These are phyloP conservation scores for Dysmachus trigonus DNA, from an alignment of 2,888 invertebrate species.

Conservation along the genomic window DNA sequence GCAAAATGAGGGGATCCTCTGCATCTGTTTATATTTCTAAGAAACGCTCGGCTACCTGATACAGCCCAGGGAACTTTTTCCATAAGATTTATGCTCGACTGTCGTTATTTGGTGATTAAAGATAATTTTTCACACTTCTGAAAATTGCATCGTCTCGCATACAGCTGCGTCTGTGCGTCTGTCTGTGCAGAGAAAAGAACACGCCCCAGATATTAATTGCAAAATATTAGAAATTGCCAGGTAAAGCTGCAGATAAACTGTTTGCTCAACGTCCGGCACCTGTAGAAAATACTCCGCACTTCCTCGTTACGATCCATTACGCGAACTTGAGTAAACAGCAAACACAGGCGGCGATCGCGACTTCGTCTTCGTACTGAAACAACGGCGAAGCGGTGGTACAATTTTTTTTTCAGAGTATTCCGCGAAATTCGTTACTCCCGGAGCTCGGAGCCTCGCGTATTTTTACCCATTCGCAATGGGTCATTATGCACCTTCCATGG, in stretches of 20 bases:
- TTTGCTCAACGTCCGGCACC: constrained; percentile 20
- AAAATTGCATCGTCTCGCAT: background rate
- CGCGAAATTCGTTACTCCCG: constrained; percentile 3
- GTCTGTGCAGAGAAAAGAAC: background rate
- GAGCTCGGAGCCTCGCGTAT: background rate
- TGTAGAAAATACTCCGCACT: background rate
- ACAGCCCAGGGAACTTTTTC: background rate
- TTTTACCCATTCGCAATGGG: constrained; percentile 40
- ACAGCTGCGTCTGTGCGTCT: background rate
- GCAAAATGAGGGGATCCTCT: constrained; percentile 14
- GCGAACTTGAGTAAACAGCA: constrained; percentile 15
- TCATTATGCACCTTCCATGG: constrained; percentile 38
- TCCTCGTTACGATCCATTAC: constrained; percentile 18
- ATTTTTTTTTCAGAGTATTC: background rate
- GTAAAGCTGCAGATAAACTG: background rate
- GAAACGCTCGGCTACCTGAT: constrained; percentile 33
- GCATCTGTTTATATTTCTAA: constrained; percentile 38
- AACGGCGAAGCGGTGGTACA: background rate
- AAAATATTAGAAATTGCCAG: background rate
- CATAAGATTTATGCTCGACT: constrained; percentile 6
- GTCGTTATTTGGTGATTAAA: constrained; percentile 34
- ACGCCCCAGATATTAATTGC: background rate
- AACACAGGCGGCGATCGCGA: background rate
- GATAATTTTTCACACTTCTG: constrained; percentile 34
- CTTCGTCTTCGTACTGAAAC: background rate